Base-by-base conservation (phyloP, 2,797 vertebrate genomes). In the Neolamprologus multifasciatus region DNA sequence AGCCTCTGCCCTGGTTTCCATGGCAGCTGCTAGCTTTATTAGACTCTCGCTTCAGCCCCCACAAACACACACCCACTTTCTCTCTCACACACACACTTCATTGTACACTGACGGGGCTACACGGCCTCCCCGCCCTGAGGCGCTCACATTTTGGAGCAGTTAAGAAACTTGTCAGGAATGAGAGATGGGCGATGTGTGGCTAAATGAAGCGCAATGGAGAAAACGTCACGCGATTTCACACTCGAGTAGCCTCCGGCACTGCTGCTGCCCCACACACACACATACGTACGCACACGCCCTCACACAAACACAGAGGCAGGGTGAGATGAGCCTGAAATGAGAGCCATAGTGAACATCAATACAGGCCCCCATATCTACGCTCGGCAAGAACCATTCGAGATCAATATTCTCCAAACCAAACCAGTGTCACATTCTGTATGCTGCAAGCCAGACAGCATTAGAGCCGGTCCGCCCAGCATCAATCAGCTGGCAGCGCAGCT, bases 91-190 rank as follows among this genome's bases (percentile, higher is more conserved):
- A 84, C 88, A 88, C 89, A 90, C 79, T 80, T 90, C 83, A 88
- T 92, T 93, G 94, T 92, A 78, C 77, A 79, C 78, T 89, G 90
- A 88, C 88, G 87, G 87, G 89, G 85, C 91, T 85, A 80, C 88
- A 85, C 62, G 43, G 82, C 92, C 91, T 88, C 92, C 93, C 91
- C 78, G 29, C 88, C 93, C 88, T 1, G 80, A 90, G 94, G 94
- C 91, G 1, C 85, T 91, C 45, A 80, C 90, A 93, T 94, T 96
- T 96, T 93, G 90, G 92, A 95, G 91, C 92, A 93, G 93, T 96
- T 96, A 96, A 95, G 94, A 95, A 96, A 96, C 95, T 96, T 96
- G 97, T 97, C 96, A 96, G 95, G 94, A 97, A 96, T 96, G 96
- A 97, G 94, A 96, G 96, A 96, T 96, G 96, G 95, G 52, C 82